Conservation (phyloP, 2,888 invertebrate genomes). For the Andrena camellia region DNA sequence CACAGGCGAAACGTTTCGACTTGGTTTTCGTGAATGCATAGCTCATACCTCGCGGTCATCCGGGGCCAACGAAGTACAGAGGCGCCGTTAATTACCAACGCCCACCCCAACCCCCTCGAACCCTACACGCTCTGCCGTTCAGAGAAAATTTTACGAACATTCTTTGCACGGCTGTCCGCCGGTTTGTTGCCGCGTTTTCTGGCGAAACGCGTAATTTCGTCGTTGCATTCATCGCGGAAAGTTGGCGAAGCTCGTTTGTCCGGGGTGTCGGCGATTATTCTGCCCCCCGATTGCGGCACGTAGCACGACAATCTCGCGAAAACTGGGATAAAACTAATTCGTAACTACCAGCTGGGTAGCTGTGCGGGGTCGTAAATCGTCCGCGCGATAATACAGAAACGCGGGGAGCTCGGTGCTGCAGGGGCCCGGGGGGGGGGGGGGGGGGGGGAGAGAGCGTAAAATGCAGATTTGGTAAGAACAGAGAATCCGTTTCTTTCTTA, state of each 20-base stretch:
- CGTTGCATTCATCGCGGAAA: slow-evolving; percentile 11
- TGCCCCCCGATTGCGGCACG: slow-evolving; percentile 7
- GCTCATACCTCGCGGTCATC: slow-evolving; percentile 27
- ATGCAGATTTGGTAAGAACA: too few relatives aligned
- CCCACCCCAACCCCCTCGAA: not conserved
- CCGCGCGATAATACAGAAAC: slow-evolving; percentile 11
- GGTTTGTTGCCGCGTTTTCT: not conserved
- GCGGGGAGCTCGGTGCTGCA: too few relatives aligned
- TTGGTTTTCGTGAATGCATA: slow-evolving; percentile 28
- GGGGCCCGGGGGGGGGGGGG: too few relatives aligned
- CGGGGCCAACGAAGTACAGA: slow-evolving; percentile 1
- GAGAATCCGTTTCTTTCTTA: not conserved
- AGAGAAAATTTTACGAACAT: slow-evolving; percentile 1
- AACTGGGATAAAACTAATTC: slow-evolving; percentile 56
- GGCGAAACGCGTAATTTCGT: not conserved
- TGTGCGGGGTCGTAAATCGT: slow-evolving; percentile 25
- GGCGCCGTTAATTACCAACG: slow-evolving; percentile 30
- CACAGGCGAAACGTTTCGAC: slow-evolving; percentile 17
- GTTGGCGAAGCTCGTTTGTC: slow-evolving; percentile 45
- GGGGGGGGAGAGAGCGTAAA: too few relatives aligned
- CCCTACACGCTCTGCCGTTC: not conserved
- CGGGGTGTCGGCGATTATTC: slow-evolving; percentile 23
- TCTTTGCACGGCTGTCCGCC: slow-evolving; percentile 2
- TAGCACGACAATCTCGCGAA: slow-evolving; percentile 31
- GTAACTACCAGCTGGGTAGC: slow-evolving; percentile 15